Evolutionary conservation across 2,888 invertebrate genomes (phyloP).

Genomic region (Ectropis crepuscularia): DNA sequence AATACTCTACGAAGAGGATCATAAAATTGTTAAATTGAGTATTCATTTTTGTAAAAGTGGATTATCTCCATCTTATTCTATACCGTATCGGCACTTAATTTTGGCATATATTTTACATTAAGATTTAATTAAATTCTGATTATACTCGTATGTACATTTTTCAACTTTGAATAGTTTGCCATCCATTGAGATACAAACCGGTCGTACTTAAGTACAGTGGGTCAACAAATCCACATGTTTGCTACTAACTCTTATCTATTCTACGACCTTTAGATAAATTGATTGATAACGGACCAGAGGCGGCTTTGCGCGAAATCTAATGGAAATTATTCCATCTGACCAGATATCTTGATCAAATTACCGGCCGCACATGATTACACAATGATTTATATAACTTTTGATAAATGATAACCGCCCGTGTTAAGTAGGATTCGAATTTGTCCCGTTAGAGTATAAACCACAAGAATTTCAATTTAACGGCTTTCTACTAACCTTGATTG

Average conservation of each 20-base stretch:
- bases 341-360: constrained; percentile 64
- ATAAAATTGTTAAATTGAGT: constrained; percentile 8
- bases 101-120: constrained; percentile 19
- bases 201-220: constrained; percentile 59
- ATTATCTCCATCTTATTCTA: background rate
- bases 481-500: constrained; percentile 18
- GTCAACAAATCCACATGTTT: constrained; percentile 69
- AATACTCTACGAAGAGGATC: constrained; percentile 18
- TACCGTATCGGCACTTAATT: constrained; percentile 4
- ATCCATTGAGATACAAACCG: constrained; percentile 67
- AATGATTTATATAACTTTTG: constrained; percentile 57
- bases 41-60: background rate
- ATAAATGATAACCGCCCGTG: constrained; percentile 43
- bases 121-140: constrained; percentile 17
- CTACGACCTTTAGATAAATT: constrained; percentile 68
- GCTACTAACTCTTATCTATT: constrained; percentile 50
- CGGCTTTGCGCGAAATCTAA: constrained; percentile 72
- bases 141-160: constrained; percentile 23
- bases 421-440: constrained; percentile 11
- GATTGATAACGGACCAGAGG: constrained; percentile 75
- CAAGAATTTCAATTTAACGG: constrained; percentile 6
- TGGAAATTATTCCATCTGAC: constrained; percentile 69
- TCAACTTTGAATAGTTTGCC: constrained; percentile 60
- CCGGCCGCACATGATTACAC: constrained; percentile 55
- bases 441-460: constrained; percentile 22